These are phyloP conservation scores for Porites evermanni DNA, from an alignment of 92 coral and sea anemone species.

Conservation along the genomic window DNA sequence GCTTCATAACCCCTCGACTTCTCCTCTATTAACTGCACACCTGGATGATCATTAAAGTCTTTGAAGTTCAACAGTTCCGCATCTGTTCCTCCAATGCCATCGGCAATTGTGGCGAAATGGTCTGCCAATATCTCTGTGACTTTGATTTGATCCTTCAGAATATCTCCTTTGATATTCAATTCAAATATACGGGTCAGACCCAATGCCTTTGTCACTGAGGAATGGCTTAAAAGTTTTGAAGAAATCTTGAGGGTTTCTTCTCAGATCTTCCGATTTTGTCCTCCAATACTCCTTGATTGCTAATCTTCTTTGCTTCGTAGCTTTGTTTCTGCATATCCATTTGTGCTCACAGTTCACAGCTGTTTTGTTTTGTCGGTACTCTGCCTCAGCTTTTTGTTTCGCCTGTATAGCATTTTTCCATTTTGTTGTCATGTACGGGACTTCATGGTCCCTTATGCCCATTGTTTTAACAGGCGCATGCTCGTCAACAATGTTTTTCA, in stretches of 20 bases:
- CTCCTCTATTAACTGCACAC: constrained; percentile 18
- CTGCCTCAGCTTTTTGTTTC: constrained; percentile 33
- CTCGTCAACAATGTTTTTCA: too few species aligned
- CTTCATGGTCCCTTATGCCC: constrained; percentile 5
- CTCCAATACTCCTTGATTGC: constrained; percentile 27
- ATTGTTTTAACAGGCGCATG: background rate
- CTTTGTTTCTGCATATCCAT: constrained; percentile 31
- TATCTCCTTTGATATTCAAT: constrained; percentile 5
- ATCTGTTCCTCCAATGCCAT: constrained; percentile 8
- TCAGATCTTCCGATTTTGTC: constrained; percentile 24
- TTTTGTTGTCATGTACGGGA: constrained; percentile 29
- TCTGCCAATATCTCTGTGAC: constrained; percentile 33
- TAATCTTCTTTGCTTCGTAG: constrained; percentile 24
- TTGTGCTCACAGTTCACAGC: constrained; percentile 33
- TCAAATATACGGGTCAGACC: background rate
- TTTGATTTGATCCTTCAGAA: constrained; percentile 24
- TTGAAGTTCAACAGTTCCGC: background rate
- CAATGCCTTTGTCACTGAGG: constrained; percentile 19
- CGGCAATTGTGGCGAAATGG: constrained; percentile 32
- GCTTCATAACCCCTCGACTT: constrained; percentile 1
- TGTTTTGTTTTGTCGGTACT: constrained; percentile 19
- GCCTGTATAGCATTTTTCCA: constrained; percentile 36
- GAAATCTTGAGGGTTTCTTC: constrained; percentile 9
- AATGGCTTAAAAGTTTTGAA: constrained; percentile 2
- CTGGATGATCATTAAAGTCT: constrained; percentile 24